These are phyloP conservation scores for Diceros bicornis DNA, from an alignment of 2,797 vertebrate genomes.

Conservation along the genomic window DNA sequence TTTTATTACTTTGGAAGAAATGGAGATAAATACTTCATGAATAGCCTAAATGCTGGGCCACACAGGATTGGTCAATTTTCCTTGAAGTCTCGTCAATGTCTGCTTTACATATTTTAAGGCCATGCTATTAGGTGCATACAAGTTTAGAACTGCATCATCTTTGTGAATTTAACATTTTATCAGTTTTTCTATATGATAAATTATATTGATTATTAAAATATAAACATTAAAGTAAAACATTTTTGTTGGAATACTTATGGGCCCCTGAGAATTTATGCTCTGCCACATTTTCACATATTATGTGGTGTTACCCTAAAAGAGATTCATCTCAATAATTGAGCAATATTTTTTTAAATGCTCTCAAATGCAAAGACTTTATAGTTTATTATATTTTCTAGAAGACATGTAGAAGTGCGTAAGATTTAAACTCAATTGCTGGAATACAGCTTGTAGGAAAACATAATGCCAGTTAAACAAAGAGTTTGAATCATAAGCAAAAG, in stretches of 20 bases:
- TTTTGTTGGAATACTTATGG: background rate
- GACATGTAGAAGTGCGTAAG: background rate
- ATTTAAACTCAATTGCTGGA: background rate
- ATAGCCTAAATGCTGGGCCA: background rate
- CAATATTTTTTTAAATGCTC: background rate
- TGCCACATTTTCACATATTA: background rate
- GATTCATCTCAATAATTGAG: background rate
- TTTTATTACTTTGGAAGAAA: background rate
- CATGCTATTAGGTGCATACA: background rate
- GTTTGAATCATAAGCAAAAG: background rate
- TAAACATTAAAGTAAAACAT: background rate
- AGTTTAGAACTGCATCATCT: background rate
- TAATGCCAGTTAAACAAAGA: background rate
- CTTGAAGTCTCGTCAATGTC: background rate
- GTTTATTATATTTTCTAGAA: constrained; percentile 26
- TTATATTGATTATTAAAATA: background rate
- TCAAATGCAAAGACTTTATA: background rate
- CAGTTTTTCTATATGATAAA: background rate
- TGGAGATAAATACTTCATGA: background rate
- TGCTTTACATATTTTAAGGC: background rate
- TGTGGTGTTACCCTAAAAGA: background rate
- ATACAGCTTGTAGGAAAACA: background rate
- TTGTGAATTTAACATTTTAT: background rate
- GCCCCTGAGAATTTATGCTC: background rate
- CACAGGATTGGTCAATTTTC: background rate